Evolutionary conservation across 2,113 vertebrate genomes (phyloP).

Genomic region (Donacobius atricapilla): DNA sequence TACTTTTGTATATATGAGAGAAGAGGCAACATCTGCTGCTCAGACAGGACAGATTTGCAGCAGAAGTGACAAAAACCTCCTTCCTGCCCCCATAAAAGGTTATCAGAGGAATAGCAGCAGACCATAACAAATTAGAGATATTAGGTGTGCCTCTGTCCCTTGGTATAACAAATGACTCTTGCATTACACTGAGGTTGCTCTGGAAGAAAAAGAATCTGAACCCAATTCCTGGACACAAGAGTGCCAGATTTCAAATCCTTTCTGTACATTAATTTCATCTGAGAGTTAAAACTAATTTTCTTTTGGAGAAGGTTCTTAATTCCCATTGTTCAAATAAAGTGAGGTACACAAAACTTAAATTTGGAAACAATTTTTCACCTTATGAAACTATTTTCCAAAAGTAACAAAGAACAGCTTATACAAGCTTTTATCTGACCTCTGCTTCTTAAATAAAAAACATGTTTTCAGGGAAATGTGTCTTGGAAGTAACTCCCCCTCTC

Average conservation of each 20-base stretch:
- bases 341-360: slow-evolving; percentile 61
- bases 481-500: slow-evolving; percentile 42
- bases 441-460: slow-evolving; percentile 71
- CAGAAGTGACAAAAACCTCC: background rate
- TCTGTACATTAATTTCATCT: slow-evolving; percentile 45
- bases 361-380: slow-evolving; percentile 69
- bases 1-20: background rate
- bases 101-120: background rate
- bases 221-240: background rate
- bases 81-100: background rate
- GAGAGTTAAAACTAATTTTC: slow-evolving; percentile 58
- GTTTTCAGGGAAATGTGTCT: slow-evolving; percentile 70
- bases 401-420: slow-evolving; percentile 67
- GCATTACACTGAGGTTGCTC: background rate
- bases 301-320: slow-evolving; percentile 58
- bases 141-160: background rate
- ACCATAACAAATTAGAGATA: background rate
- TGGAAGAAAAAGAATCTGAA: slow-evolving; percentile 2
- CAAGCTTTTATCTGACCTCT: slow-evolving; percentile 65
- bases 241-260: slow-evolving; percentile 20
- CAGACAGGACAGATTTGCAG: background rate
- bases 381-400: slow-evolving; percentile 69
- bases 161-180: background rate
- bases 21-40: background rate
- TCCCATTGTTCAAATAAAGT: slow-evolving; percentile 59